These are phyloP conservation scores for Mus spicilegus DNA, from an alignment of 2,113 vertebrate genomes.

Conservation along the genomic window DNA sequence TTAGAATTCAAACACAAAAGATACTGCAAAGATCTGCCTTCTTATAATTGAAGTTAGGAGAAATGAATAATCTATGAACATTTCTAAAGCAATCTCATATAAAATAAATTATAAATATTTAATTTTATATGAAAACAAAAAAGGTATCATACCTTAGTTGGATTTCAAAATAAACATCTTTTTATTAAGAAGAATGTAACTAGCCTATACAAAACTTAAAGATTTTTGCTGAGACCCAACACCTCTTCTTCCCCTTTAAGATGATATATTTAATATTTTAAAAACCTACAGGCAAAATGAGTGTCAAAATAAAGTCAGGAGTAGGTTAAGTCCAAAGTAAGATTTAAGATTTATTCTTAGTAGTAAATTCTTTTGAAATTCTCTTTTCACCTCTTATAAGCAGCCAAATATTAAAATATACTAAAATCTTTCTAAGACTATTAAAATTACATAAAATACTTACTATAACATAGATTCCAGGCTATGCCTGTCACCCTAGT, in stretches of 20 bases:
- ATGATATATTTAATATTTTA: constrained; percentile 22
- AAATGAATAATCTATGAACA: background rate
- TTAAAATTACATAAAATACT: constrained; percentile 14
- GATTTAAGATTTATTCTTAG: background rate
- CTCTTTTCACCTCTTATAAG: background rate
- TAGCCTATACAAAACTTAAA: constrained; percentile 51
- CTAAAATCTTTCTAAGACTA: background rate
- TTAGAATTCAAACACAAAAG: constrained; percentile 13
- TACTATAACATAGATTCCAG: background rate
- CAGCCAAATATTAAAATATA: constrained; percentile 10
- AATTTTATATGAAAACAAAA: constrained; percentile 8
- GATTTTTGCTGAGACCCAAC: background rate
- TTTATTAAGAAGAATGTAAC: constrained; percentile 37
- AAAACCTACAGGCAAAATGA: constrained; percentile 44
- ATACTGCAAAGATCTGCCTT: constrained; percentile 18
- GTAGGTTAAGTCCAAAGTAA: constrained; percentile 42
- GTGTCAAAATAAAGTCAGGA: constrained; percentile 44
- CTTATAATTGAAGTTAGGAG: constrained; percentile 7
- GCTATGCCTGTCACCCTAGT: constrained; percentile 10
- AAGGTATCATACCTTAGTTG: background rate
- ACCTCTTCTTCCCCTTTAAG: background rate
- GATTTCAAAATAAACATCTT: background rate
- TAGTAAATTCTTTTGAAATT: constrained; percentile 5
- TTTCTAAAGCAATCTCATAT: background rate
- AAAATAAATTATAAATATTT: background rate